Conservation (phyloP, 2,888 invertebrate genomes). For the Oxystoma pomonae region DNA sequence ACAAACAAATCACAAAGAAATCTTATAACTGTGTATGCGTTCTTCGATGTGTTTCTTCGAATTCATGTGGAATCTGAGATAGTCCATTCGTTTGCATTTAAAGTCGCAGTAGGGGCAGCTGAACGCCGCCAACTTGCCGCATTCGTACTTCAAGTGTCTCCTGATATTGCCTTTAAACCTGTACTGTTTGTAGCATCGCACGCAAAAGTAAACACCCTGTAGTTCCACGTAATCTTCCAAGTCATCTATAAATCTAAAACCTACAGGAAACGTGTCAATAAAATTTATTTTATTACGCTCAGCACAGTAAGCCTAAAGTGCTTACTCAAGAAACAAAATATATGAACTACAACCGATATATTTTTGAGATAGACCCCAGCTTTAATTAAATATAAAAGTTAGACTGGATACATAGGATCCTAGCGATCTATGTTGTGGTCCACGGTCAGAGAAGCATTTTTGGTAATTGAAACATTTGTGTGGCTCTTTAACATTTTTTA, state of each 20-base stretch:
- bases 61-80: constrained; percentile 44
- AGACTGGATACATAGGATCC: no score
- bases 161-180: constrained; percentile 36
- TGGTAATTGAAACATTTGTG: no score
- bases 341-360: no score
- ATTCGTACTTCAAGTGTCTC: constrained; percentile 68
- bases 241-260: constrained; percentile 18
- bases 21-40: neutral
- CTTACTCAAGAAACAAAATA: neutral
- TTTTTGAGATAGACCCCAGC: no score
- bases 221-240: constrained; percentile 30
- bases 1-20: no score
- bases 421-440: no score
- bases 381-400: no score
- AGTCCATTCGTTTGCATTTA: constrained; percentile 61
- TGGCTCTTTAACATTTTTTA: no score
- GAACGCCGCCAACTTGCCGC: constrained; percentile 61
- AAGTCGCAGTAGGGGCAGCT: constrained; percentile 61
- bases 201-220: constrained; percentile 32
- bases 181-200: constrained; percentile 34
- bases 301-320: neutral
- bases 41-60: constrained; percentile 34
- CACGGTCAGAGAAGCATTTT: no score
- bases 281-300: neutral
- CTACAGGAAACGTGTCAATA: neutral